Conservation (phyloP, 92 coral and sea anemone genomes). For the Epizoanthus ramosus region DNA sequence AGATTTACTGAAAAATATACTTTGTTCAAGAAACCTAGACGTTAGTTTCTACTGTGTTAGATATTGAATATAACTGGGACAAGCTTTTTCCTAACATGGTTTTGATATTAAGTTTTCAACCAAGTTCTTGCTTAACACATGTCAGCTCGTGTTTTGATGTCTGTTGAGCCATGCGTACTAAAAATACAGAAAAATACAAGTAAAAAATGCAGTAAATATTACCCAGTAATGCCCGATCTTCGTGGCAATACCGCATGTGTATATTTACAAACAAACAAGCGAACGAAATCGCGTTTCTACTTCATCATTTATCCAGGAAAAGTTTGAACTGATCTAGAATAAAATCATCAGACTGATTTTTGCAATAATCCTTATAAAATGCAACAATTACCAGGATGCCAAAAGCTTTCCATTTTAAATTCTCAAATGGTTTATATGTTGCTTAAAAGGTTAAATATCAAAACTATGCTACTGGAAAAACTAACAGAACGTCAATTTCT, state of each 20-base stretch:
- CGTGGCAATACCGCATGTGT: slow-evolving; percentile 16
- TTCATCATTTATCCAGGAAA: background rate
- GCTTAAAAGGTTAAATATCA: background rate
- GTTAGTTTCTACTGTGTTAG: no score
- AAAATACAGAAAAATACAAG: slow-evolving; percentile 83
- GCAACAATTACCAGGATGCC: background rate
- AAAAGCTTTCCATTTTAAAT: background rate
- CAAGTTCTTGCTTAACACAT: slow-evolving; percentile 22
- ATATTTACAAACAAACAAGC: slow-evolving; percentile 32
- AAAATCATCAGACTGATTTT: background rate
- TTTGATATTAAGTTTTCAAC: background rate
- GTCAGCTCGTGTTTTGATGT: slow-evolving; percentile 44
- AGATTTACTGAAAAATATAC: background rate
- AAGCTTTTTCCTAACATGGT: background rate
- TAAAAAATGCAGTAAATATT: slow-evolving; percentile 73
- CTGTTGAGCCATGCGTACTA: slow-evolving; percentile 89
- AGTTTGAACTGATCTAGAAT: background rate
- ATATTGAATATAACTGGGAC: background rate
- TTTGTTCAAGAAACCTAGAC: background rate
- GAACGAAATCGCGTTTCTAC: slow-evolving; percentile 5
- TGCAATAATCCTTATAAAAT: slow-evolving; percentile 6
- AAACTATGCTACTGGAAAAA: background rate
- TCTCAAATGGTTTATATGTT: background rate
- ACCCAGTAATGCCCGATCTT: slow-evolving; percentile 58
- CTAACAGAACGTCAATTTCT: background rate